These are phyloP conservation scores for Scaptomyza reducta DNA, from an alignment of 2,888 invertebrate species.

Conservation along the genomic window DNA sequence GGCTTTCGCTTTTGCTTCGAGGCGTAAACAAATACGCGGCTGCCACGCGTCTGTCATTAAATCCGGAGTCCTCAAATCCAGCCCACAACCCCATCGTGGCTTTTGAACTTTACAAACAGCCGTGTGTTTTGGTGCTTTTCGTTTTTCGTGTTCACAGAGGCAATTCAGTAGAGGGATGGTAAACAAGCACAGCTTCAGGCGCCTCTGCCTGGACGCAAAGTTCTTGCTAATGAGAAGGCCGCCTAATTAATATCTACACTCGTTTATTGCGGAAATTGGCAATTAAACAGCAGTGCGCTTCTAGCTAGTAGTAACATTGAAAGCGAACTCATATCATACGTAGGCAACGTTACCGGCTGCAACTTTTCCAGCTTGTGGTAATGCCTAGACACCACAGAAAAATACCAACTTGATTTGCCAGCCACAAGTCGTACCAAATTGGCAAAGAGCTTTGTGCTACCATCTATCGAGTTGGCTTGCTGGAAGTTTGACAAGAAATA, in stretches of 20 bases:
- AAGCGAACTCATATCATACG: slow-evolving; percentile 28
- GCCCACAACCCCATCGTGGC: slow-evolving; percentile 38
- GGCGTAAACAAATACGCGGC: slow-evolving; percentile 64
- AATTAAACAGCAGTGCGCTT: slow-evolving; percentile 41
- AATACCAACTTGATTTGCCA: slow-evolving; percentile 4
- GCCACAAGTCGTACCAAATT: not conserved
- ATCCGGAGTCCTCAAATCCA: slow-evolving; percentile 35
- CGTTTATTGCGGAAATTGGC: slow-evolving; percentile 69
- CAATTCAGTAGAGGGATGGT: not conserved
- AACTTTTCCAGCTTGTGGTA: slow-evolving; percentile 13
- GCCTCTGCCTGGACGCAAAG: slow-evolving; percentile 19
- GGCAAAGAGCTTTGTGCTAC: slow-evolving; percentile 25
- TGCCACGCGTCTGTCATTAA: slow-evolving; percentile 73
- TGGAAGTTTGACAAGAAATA: slow-evolving; percentile 5
- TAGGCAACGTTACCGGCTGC: slow-evolving; percentile 21
- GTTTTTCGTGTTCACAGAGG: not conserved
- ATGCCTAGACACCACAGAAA: not conserved
- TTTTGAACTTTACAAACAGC: slow-evolving; percentile 62
- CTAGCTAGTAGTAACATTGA: slow-evolving; percentile 1
- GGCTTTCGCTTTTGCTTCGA: slow-evolving; percentile 42
- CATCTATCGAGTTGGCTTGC: slow-evolving; percentile 13
- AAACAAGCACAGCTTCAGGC: slow-evolving; percentile 11
- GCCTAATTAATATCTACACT: slow-evolving; percentile 50
- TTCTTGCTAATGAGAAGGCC: slow-evolving; percentile 58
- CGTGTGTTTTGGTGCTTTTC: not conserved